These are phyloP conservation scores for Atrina japonica DNA, from an alignment of 2,888 invertebrate species.

Conservation along the genomic window DNA sequence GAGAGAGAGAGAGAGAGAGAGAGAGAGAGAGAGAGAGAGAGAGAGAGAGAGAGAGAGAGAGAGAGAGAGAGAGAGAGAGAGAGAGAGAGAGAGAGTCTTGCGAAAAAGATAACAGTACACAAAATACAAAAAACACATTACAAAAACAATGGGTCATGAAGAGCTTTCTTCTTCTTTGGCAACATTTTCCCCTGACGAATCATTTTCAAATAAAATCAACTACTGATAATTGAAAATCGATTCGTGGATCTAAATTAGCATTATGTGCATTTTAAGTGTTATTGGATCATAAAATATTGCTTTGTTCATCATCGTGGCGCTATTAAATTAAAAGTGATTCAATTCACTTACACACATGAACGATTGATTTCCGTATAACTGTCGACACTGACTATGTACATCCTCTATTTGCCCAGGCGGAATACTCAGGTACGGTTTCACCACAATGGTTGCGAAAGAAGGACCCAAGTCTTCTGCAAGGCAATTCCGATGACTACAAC, in stretches of 20 bases:
- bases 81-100: not conserved
- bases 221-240: too few relatives aligned
- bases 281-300: too few relatives aligned
- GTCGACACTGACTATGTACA: constrained; percentile 59
- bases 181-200: too few relatives aligned
- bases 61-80: not conserved
- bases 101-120: too few relatives aligned
- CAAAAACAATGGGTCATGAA: too few relatives aligned
- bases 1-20: not conserved
- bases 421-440: constrained; percentile 44
- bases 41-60: constrained; percentile 3
- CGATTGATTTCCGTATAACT: constrained; percentile 60
- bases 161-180: too few relatives aligned
- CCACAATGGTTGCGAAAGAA: constrained; percentile 28
- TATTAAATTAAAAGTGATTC: too few relatives aligned
- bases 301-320: too few relatives aligned
- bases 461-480: constrained; percentile 31
- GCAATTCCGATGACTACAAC: constrained; percentile 39
- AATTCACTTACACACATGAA: constrained; percentile 70
- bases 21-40: not conserved
- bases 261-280: too few relatives aligned
- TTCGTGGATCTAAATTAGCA: too few relatives aligned
- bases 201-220: too few relatives aligned
- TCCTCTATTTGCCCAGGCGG: constrained; percentile 58
- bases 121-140: too few relatives aligned